Evolutionary conservation across 2,113 vertebrate species (phyloP), one percentile per base, ranked within the genome.

Genomic region (Macquaria australasica): DNA sequence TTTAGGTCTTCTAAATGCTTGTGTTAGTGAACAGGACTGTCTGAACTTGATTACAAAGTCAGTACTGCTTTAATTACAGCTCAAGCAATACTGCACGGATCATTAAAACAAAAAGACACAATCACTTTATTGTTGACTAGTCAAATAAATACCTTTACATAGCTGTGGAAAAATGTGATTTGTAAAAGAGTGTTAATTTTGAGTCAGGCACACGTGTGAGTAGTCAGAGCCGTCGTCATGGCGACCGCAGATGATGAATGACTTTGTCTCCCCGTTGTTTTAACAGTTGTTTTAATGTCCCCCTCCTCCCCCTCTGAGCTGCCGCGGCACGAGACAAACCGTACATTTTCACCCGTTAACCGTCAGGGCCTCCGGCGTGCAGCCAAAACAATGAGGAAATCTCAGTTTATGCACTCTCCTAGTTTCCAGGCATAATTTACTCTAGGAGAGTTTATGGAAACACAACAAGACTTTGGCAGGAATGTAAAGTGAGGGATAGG

Each of bases 191-290:
- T 0, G 62, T 83, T 83, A 23, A 85, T 79, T 87, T 81, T 39
- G 48, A 73, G 48, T 82, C 58, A 34, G 77, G 55, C 31, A 80
- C 78, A 64, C 63, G 55, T 78, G 88, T 50, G 60, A 88, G 67
- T 64, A 12, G 81, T 89, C 88, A 75, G n/a, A 76, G 31, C 37
- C 11, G 20, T 90, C 50, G 64, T 79, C 86, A 87, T 77, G 45
- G 83, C 34, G 80, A 90, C 76, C 77, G 3, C 89, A 83, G 63
- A 84, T 93, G 91, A 94, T 92, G 85, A 85, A 93, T 71, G 87
- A 77, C 81, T 84, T 75, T 37, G 82, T 86, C 89, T 90, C 73
- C 45, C 34, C 50, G 88, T 90, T 93, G 86, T 87, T 93, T 91
- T 82, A 90, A 90, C 86, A 89, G 82, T 90, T 92, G 90, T 89